These are phyloP conservation scores for Taenioides sp. DNA, from an alignment of 2,797 vertebrate species.

Conservation along the genomic window DNA sequence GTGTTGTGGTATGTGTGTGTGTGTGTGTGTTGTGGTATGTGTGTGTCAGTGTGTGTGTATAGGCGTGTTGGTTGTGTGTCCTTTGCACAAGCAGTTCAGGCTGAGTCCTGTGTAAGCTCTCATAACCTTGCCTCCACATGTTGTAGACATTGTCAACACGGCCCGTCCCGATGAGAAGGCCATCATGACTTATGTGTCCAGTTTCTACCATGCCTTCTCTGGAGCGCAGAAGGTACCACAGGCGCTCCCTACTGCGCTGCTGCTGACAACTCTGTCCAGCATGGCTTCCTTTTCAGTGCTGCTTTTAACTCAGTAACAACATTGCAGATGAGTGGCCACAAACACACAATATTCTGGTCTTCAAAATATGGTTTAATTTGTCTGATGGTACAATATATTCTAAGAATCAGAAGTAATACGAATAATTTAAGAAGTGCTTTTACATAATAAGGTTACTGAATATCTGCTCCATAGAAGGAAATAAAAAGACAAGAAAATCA, in stretches of 20 bases:
- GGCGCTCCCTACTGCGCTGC: slow-evolving; percentile 32
- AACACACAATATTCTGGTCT: slow-evolving; percentile 20
- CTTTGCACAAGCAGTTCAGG: no score
- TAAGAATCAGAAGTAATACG: not conserved
- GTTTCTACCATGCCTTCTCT: slow-evolving; percentile 98
- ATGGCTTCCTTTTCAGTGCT: slow-evolving; percentile 65
- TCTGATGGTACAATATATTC: not conserved
- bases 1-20: no score
- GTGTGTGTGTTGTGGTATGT: no score
- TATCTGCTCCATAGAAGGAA: not conserved
- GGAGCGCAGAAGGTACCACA: slow-evolving; percentile 83
- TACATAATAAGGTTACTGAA: not conserved
- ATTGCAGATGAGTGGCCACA: slow-evolving; percentile 32
- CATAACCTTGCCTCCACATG: slow-evolving; percentile 29
- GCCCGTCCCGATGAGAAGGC: slow-evolving; percentile 96
- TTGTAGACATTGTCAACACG: slow-evolving; percentile 93
- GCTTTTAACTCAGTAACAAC: slow-evolving; percentile 28
- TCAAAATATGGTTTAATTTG: not conserved
- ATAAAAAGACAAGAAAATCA: not conserved
- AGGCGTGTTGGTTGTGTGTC: not conserved
- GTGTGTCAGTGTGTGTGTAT: not conserved
- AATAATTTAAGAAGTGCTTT: not conserved
- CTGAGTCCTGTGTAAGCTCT: not conserved
- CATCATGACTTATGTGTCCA: slow-evolving; percentile 98
- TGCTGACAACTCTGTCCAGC: slow-evolving; percentile 57